Evolutionary conservation across 1,140 invertebrate genomes (phyloP).

Genomic region (Lepeophtheirus salmonis): DNA sequence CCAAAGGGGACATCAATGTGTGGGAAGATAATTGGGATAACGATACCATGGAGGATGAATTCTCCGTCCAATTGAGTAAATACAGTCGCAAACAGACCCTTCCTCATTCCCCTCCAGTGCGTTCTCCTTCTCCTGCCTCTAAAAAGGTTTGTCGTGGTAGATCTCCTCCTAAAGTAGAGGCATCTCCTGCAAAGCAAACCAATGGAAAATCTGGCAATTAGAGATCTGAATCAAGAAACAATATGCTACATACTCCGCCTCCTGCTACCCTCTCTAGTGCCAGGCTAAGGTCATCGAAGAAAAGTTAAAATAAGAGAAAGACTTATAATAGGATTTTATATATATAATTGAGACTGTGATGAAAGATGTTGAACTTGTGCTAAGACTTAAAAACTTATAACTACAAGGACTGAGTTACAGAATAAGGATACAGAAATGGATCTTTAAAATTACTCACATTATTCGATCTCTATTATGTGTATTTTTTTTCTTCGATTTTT

Average conservation of each 20-base stretch:
- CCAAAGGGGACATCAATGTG: conserved; percentile 80
- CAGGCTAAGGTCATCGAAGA: neutral
- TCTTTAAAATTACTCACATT: too few relatives aligned
- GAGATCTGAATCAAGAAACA: too few relatives aligned
- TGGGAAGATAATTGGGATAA: conserved; percentile 99
- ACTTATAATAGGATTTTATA: too few relatives aligned
- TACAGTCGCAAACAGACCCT: conserved; percentile 6
- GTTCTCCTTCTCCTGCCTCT: neutral
- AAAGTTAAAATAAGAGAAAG: too few relatives aligned
- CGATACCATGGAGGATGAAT: conserved; percentile 94
- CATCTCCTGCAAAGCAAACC: neutral
- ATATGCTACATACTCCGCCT: neutral
- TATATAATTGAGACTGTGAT: too few relatives aligned
- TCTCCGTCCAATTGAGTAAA: conserved; percentile 58
- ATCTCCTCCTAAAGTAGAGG: neutral
- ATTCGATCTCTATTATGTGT: too few relatives aligned
- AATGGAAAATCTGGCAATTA: too few relatives aligned
- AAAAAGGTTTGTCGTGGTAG: conserved; percentile 3
- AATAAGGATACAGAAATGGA: too few relatives aligned
- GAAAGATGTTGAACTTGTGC: too few relatives aligned
- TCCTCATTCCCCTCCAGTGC: neutral
- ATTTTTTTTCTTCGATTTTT: too few relatives aligned
- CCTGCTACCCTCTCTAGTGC: neutral
- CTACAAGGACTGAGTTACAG: too few relatives aligned
- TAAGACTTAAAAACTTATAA: too few relatives aligned